These are phyloP conservation scores for Parapsyche elsis DNA, from an alignment of 1,140 invertebrate genomes.

Conservation along the genomic window DNA sequence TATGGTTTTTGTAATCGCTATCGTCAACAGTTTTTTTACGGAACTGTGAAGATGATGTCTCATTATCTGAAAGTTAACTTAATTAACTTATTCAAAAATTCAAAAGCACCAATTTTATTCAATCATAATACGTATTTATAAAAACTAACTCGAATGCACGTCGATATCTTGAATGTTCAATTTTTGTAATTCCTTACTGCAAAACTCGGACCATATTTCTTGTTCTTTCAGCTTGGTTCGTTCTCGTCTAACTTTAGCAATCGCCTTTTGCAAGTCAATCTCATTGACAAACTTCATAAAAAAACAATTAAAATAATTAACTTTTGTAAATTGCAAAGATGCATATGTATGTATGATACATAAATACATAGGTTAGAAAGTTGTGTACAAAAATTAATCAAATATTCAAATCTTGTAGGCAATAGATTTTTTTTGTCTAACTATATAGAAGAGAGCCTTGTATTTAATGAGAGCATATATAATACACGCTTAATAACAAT, in stretches of 20 bases:
- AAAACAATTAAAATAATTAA: background rate
- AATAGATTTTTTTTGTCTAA: too few species aligned
- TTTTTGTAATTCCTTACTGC: constrained; percentile 23
- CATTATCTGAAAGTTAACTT: too few species aligned
- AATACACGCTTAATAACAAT: too few species aligned
- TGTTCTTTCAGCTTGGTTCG: constrained; percentile 8
- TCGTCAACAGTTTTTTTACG: background rate
- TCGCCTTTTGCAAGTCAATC: constrained; percentile 28
- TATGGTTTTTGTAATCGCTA: background rate
- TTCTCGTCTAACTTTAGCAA: constrained; percentile 30
- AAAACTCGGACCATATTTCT: constrained; percentile 37
- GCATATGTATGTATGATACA: background rate
- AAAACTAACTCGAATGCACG: background rate
- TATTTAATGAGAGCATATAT: too few species aligned
- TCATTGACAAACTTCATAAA: constrained; percentile 27
- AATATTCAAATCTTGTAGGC: too few species aligned
- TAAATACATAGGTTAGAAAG: background rate
- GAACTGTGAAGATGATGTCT: background rate
- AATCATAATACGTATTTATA: background rate
- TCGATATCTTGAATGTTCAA: background rate
- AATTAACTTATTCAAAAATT: background rate
- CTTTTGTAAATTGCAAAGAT: background rate
- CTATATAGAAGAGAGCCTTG: too few species aligned
- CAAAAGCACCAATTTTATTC: background rate
- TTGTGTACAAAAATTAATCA: too few species aligned